These are phyloP conservation scores for Campylomormyrus tamandua DNA, from an alignment of 2,113 vertebrate species.

Conservation along the genomic window DNA sequence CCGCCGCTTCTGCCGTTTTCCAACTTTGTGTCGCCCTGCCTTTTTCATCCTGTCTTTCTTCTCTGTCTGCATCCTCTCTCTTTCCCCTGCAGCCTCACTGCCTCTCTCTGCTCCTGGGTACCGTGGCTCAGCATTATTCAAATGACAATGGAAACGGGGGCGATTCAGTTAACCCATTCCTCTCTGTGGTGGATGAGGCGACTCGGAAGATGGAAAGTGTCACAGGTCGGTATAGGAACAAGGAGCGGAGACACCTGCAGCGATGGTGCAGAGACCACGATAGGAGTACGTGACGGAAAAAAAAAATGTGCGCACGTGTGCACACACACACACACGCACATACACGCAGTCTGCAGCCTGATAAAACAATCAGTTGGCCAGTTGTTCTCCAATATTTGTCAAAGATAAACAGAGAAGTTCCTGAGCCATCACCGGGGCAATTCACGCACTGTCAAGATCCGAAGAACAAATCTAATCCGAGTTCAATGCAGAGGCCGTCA, in stretches of 20 bases:
- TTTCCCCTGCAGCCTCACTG: constrained; percentile 34
- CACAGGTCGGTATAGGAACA: neutral
- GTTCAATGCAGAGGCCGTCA: neutral
- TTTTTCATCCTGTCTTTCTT: neutral
- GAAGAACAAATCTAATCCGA: neutral
- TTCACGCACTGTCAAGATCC: neutral
- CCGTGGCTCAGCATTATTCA: constrained; percentile 62
- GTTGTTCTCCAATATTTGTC: constrained; percentile 2
- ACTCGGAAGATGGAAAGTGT: constrained; percentile 20
- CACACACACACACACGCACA: neutral
- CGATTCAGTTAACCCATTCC: constrained; percentile 32
- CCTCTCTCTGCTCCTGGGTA: constrained; percentile 49
- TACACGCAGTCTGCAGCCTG: neutral
- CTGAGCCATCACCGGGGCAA: neutral
- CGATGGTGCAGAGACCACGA: constrained; percentile 15
- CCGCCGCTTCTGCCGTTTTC: neutral
- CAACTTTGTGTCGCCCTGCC: neutral
- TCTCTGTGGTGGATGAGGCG: constrained; percentile 2
- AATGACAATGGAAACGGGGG: constrained; percentile 7
- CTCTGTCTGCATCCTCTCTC: neutral
- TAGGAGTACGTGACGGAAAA: constrained; percentile 30
- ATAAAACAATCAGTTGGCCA: neutral
- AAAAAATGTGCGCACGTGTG: neutral
- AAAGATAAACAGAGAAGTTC: constrained; percentile 1
- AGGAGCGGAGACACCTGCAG: constrained; percentile 23